Base-by-base conservation (phyloP, 2,888 invertebrate genomes). In the Aleiodes alternator region DNA sequence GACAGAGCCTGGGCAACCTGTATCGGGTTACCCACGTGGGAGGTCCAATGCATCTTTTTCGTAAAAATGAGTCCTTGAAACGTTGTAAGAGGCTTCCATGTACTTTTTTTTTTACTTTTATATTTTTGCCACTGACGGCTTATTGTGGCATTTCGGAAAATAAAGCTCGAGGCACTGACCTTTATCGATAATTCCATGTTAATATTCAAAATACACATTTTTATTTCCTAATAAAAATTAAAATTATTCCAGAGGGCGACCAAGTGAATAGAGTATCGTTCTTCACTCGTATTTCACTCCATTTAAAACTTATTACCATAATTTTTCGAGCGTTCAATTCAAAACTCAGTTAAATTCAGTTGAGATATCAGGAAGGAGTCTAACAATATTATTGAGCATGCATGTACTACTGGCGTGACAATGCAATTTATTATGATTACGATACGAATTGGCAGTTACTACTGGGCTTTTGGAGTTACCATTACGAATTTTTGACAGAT, bases 11-110 rank as follows among this genome's bases (percentile, higher is more conserved):
- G 5, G n/a, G 16, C 78, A 78, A 78, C 79, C 80, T 80, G 80
- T 85, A 85, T 87, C 85, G 83, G 83, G 85, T 87, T 88, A 69
- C 89, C 43, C 81, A 88, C 88, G 88, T 88, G 89, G 88, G 89
- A 86, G 89, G 89, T 89, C 89, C 84, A 69, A 70, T 77, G 78
- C 81, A 80, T 89, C 88, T 84, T 85, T 89, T 89, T 87, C 89
- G 81, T 83, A 77, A 84, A 86, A 86, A 86, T 87, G 89, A 85
- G 82, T 86, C 79, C 80, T 80, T 83, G 89, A 88, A 88, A 89
- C 87, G 88, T 81, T 79, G 80, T 87, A 88, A 88, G 89, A 89
- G 88, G 87, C 89, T 89, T 88, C 88, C 85, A 84, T 80, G 80
- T 77, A 73, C 34, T 53, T 16, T 64, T 34, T 34, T 72, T 70